A percentile compares a stretch with the other conserved stretches of the same genome.
Evolutionary conservation across 2,113 vertebrate species (phyloP).

Genomic region (Chaetodon auriga): DNA sequence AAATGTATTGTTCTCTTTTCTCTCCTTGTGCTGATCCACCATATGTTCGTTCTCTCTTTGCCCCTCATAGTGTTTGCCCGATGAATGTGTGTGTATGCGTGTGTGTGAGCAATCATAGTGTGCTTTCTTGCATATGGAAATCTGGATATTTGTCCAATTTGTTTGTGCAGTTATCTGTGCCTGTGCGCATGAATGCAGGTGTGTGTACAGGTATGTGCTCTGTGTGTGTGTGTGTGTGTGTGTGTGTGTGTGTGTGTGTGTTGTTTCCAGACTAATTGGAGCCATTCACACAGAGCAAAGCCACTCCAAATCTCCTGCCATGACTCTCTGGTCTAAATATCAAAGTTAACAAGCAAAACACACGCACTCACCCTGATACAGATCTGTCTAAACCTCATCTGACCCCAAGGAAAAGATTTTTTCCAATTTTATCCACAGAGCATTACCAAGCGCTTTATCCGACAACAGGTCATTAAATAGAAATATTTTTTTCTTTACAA

Average conservation of each 20-base stretch:
- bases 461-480: constrained; percentile 24
- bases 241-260: background rate
- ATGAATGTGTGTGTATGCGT: constrained; percentile 7
- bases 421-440: constrained; percentile 4
- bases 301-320: constrained; percentile 56
- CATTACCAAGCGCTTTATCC: constrained; percentile 24
- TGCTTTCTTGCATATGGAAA: constrained; percentile 5
- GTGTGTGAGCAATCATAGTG: constrained; percentile 27
- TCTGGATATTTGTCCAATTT: constrained; percentile 42
- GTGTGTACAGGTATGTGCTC: constrained; percentile 10
- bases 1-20: background rate
- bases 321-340: constrained; percentile 51
- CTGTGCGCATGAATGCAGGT: constrained; percentile 4
- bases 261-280: constrained; percentile 70
- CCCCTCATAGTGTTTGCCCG: background rate
- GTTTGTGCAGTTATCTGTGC: constrained; percentile 31
- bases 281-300: constrained; percentile 49
- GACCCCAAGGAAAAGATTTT: background rate
- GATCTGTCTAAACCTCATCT: constrained; percentile 51
- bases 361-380: constrained; percentile 40
- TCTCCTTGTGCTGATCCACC: background rate
- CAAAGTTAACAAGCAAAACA: constrained; percentile 64
- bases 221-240: background rate
- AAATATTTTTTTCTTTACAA: constrained; percentile 26
- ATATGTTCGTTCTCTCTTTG: background rate